Evolutionary conservation across 2,113 vertebrate genomes (phyloP), one percentile per base, ranked within the genome.

Genomic region (Opisthocomus hoazin): DNA sequence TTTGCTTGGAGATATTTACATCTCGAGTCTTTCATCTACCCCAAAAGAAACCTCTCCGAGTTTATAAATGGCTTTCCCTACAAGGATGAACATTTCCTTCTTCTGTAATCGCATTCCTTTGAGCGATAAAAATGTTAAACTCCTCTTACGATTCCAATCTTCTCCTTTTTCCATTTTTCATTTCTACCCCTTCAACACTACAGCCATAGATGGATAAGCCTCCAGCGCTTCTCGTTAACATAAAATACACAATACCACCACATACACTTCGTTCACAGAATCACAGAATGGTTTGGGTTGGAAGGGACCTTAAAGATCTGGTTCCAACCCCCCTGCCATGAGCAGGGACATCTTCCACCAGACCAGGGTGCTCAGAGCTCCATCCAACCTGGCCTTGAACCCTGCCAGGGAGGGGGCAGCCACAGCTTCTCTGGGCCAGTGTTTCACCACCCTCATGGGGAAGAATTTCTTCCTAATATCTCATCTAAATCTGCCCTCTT

Each of bases 11-110:
- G 63, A 87, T 79, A 94, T 89, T 93, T 93, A 90, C 60, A 88
- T 87, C 91, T 60, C 24, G 84, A 76, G 29, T 36, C 71, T 96
- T 92, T 93, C 70, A 94, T 63, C 74, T 89, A 65, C 29, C 41
- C 66, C n/a, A 69, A 79, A 95, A 90, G 76, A 93, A 94, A 90
- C 15, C 20, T 80, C 76, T 92, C 51, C 37, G 34, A 83, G 41
- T 76, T 85, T 95, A 94, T 73, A 95, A 91, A 94, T 85, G 94
- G 70, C 41, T 91, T 85, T 94, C 77, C 71, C 74, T 91, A 17
- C 34, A 89, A 75, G 65, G 65, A 91, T 50, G 41, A 92, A 91
- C 48, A 82, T 87, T 85, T 96, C 77, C 73, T 92, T 94, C 76
- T 32, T 43, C 56, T 89, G 34, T 64, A 84, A 90, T 81, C 9